A percentile compares a stretch with the other conserved stretches of the same genome.
Conservation (phyloP, 1,140 invertebrate species). For the Brachionus rubens region DNA sequence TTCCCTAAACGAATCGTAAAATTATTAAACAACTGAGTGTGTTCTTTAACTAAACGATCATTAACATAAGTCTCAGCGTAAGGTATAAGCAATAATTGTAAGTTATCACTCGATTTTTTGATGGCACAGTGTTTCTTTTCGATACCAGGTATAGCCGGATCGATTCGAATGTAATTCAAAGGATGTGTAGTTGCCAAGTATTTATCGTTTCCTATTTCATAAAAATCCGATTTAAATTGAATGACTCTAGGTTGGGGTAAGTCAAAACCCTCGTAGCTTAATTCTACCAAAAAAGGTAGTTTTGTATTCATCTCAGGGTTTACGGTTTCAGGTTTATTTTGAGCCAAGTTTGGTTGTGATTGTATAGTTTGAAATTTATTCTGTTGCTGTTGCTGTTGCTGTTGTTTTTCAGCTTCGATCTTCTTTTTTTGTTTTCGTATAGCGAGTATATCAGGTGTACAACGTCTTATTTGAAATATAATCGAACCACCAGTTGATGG, state of each 20-base stretch:
- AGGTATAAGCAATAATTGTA: constrained; percentile 84
- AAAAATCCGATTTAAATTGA: constrained; percentile 39
- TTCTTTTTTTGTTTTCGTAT: constrained; percentile 56
- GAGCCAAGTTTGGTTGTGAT: constrained; percentile 51
- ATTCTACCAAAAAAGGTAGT: constrained; percentile 56
- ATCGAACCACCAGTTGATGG: constrained; percentile 65
- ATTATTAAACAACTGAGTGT: constrained; percentile 75
- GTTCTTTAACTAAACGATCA: constrained; percentile 82
- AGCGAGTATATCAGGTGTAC: constrained; percentile 18
- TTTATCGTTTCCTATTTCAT: constrained; percentile 46
- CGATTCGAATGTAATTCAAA: constrained; percentile 25
- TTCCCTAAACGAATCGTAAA: constrained; percentile 66
- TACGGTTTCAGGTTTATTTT: constrained; percentile 26
- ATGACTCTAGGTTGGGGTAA: constrained; percentile 68
- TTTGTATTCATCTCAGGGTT: constrained; percentile 42
- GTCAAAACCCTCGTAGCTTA: constrained; percentile 52
- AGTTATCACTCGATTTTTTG: constrained; percentile 81
- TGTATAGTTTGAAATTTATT: constrained; percentile 51
- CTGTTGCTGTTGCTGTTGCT: constrained; percentile 48
- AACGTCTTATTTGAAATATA: constrained; percentile 75
- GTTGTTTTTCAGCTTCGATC: constrained; percentile 52
- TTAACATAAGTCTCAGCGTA: constrained; percentile 91
- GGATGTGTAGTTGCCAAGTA: constrained; percentile 33
- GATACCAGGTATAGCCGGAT: constrained; percentile 62
- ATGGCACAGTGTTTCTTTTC: constrained; percentile 89